These are phyloP conservation scores for Orthonychiurus folsomi DNA, from an alignment of 2,888 invertebrate species.

Conservation along the genomic window DNA sequence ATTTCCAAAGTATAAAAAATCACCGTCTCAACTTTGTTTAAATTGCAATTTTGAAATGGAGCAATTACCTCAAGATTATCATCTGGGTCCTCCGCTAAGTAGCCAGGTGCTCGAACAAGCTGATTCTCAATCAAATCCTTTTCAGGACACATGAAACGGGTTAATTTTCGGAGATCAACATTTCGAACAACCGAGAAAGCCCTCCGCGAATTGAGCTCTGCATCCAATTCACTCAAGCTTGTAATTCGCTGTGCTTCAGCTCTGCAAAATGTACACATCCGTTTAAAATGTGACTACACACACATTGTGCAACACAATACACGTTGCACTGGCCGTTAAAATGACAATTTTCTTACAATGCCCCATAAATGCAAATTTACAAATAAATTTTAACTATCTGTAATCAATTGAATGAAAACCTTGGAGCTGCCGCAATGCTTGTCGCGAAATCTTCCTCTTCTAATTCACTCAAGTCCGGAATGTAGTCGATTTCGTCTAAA, in stretches of 20 bases:
- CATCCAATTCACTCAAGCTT: constrained; percentile 38
- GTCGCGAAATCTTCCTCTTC: constrained; percentile 35
- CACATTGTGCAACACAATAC: neutral
- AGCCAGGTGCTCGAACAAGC: neutral
- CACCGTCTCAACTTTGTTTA: too few species aligned
- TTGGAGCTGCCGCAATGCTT: constrained; percentile 37
- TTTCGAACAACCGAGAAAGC: constrained; percentile 38
- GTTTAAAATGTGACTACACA: neutral
- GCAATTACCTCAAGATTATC: too few species aligned
- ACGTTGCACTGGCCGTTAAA: neutral
- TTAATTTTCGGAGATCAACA: constrained; percentile 31
- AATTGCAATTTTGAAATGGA: too few species aligned
- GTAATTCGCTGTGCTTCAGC: constrained; percentile 37
- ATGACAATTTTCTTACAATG: too few species aligned
- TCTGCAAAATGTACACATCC: too few species aligned
- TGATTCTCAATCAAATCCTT: constrained; percentile 28
- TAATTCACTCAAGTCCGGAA: constrained; percentile 39
- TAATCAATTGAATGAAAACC: constrained; percentile 19
- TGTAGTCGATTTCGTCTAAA: constrained; percentile 21
- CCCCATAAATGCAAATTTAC: too few species aligned
- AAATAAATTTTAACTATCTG: neutral
- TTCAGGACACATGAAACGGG: constrained; percentile 35
- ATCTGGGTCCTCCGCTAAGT: neutral
- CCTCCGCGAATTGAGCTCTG: constrained; percentile 34
- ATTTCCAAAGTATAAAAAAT: too few species aligned